Base-by-base conservation (phyloP, 2,888 invertebrate species). In the Cheilosia variabilis region DNA sequence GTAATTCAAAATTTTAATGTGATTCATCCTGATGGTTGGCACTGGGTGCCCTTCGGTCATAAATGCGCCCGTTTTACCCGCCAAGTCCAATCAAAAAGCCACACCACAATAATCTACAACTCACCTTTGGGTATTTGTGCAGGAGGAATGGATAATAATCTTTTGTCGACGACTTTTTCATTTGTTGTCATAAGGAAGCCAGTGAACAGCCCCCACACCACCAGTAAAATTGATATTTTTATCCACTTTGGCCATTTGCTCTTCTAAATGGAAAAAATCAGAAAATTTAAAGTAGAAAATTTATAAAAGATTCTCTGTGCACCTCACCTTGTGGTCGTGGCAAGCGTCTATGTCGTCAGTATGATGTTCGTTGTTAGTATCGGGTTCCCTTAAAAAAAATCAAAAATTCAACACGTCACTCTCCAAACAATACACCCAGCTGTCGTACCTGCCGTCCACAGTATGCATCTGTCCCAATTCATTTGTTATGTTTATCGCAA, bases 161-260 rank as follows among this genome's bases (percentile, higher is more conserved):
- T 94, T 62, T 93, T 92, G 22, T 93, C 91, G 57, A 93, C 93
- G 43, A 94, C 93, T 89, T 94, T 95, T 88, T 96, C 96, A 86
- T 94, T 95, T 89, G 95, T 96, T 89, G 94, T 93, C 92, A 96
- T 94, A 87, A 96, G 93, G 9, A 94, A 93, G 4, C 93, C 93
- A 0, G 96, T 95, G 90, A 96, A 96, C 87, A 95, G 92, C 0
- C 94, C 88, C 96, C 96, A 96, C 63, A 94, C 93, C 0, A 93
- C 92, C 2, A 95, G 90, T 0, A 96, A 92, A 0, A 94, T 87
- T 0, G 93, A 90, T 89, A 96, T 94, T 88, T 92, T 92, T 17
- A 91, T 88, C 91, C 91, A 92, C 57, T 90, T 90, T 22, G 92
- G 88, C 90, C 90, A 90, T 77, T 90, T 90, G 80, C 89, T 90